Evolutionary conservation across 1,140 invertebrate species (phyloP), one percentile per base, ranked within the genome.

Genomic region (Cepaea nemoralis): DNA sequence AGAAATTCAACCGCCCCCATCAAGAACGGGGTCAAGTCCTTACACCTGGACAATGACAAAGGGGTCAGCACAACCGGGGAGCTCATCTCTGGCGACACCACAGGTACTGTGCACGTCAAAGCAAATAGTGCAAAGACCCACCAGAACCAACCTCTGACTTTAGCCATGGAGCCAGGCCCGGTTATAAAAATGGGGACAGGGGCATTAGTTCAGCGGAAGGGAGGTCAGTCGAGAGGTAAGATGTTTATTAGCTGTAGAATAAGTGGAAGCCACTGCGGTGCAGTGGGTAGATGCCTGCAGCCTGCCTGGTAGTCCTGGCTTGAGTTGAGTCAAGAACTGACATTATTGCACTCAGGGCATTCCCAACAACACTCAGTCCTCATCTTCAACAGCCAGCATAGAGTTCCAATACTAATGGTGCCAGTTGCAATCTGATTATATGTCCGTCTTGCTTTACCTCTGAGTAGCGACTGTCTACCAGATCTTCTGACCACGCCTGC

Each of bases 161-260:
- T 83, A 22, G 74, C 69, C 24, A 80, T 84, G 33, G 77, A 73
- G 37, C 70, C 71, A 19, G 81, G 83, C 5, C 83, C 83, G 0
- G 81, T 84, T 35, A 84, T 84, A 31, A 80, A 80, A 40, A 82
- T 84, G 83, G 81, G 81, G 19, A 83, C 74, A 75, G 74, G 73
- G 0, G 82, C 66, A 1, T 37, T 83, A 10, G 75, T 45, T 27
- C 69, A 74, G 22, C 50, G 78, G 6, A 79, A 80, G 27, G 77
- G 78, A 24, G 6, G 31, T 74, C 1, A 42, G 3, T 22, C 2
- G 27, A 59, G 19, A 63, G 59, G 59, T 63, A 27, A 63, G 59
- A 31, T 22, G 5, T 22, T 55, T 5, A 55, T 55, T 55, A 22
- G 6, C n/a, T 55, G 50, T 22, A 5, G 50, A 55, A 55, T n/a